Evolutionary conservation across 1,140 invertebrate species (phyloP).

Genomic region (Alviniconcha marisindica): DNA sequence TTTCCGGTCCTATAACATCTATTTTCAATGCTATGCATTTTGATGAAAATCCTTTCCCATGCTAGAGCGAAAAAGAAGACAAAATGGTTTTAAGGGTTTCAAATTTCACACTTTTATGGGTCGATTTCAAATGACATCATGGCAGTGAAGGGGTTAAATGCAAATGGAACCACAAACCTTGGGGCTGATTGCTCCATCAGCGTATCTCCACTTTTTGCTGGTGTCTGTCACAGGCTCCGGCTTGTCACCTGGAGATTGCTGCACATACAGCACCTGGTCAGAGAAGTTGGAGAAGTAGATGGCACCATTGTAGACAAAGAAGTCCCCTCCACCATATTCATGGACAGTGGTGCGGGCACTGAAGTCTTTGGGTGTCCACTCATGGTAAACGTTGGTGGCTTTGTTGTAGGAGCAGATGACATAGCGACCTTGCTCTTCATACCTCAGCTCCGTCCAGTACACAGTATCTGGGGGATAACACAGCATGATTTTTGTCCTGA

Average conservation of each 20-base stretch:
- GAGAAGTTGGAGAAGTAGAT: conserved; percentile 73
- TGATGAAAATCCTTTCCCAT: no score
- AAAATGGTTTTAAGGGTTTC: no score
- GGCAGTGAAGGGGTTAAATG: no score
- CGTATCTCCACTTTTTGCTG: conserved; percentile 62
- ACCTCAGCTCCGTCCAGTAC: conserved; percentile 71
- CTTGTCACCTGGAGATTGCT: conserved; percentile 45
- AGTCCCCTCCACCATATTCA: conserved; percentile 76
- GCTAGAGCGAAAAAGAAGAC: no score
- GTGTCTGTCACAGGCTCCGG: conserved; percentile 61
- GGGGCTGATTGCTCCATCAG: conserved; percentile 60
- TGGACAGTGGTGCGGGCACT: conserved; percentile 73
- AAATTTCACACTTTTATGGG: no score
- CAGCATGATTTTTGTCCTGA: background rate
- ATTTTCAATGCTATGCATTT: no score
- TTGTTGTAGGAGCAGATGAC: conserved; percentile 65
- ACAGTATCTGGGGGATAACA: conserved; percentile 54
- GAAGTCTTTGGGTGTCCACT: conserved; percentile 71
- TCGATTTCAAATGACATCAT: no score
- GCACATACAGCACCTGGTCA: conserved; percentile 70
- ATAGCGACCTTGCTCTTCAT: conserved; percentile 66
- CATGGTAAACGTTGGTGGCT: conserved; percentile 38
- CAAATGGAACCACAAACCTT: conserved; percentile 49
- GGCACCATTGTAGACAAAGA: conserved; percentile 64
- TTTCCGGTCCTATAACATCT: no score